These are phyloP conservation scores for Dendroctonus ponderosae DNA, from an alignment of 1,140 invertebrate species.

Conservation along the genomic window DNA sequence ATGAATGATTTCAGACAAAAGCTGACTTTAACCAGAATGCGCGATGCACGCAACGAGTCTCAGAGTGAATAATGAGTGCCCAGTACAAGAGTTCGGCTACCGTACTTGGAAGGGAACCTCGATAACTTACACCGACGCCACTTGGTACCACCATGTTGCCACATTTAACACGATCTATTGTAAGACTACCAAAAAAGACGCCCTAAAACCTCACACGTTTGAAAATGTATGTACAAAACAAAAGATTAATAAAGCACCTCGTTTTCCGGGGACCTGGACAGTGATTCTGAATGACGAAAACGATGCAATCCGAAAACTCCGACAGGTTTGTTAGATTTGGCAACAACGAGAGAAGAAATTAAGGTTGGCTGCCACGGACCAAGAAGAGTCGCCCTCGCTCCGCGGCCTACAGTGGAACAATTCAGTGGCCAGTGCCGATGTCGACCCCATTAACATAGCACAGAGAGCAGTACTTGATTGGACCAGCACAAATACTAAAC, in stretches of 20 bases:
- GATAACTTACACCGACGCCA: conserved; percentile 25
- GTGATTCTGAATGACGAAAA: background rate
- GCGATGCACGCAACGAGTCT: conserved; percentile 1
- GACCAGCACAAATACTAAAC: no score
- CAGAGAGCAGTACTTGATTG: no score
- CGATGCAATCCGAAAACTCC: conserved; percentile 4
- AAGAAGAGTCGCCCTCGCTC: conserved; percentile 25
- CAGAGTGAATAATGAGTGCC: conserved; percentile 24
- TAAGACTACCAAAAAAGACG: no score
- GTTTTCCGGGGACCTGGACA: no score
- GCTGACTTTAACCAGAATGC: background rate
- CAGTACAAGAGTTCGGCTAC: conserved; percentile 26
- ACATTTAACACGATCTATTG: no score
- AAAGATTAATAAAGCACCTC: background rate
- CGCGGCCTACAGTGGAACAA: conserved; percentile 21
- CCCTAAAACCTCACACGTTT: background rate
- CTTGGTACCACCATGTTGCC: background rate
- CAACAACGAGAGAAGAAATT: conserved; percentile 7
- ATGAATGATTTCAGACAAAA: background rate
- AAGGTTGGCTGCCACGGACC: conserved; percentile 9
- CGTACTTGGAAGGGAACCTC: conserved; percentile 18
- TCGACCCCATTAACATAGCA: no score
- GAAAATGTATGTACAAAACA: background rate
- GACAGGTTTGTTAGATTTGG: background rate
- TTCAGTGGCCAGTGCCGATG: background rate